Conservation (phyloP, 2,113 vertebrate species). For the Rynchops niger region DNA sequence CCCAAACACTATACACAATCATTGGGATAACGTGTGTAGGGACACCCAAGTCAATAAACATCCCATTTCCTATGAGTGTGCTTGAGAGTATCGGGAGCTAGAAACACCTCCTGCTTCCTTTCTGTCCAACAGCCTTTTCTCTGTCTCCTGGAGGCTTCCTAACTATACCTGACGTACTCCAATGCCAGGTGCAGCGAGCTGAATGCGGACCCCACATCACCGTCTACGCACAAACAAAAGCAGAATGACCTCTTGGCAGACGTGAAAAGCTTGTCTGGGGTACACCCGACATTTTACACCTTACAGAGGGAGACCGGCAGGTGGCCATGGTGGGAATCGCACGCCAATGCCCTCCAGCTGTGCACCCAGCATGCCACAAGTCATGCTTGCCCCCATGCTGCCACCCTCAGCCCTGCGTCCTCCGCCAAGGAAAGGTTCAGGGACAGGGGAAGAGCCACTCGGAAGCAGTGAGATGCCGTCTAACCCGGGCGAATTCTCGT, state of each 20-base stretch:
- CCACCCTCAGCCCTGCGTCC: rapidly evolving
- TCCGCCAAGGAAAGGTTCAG: rapidly evolving
- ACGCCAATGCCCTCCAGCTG: rapidly evolving
- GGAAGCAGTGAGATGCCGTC: rapidly evolving
- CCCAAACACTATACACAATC: rapidly evolving
- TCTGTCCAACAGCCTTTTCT: not conserved
- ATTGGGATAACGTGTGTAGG: too few species aligned
- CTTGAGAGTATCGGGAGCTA: not conserved
- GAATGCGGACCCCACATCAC: not conserved
- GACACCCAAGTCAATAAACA: not conserved
- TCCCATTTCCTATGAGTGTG: not conserved
- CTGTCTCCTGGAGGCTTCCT: not conserved
- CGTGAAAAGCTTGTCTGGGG: not conserved
- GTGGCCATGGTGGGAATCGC: rapidly evolving
- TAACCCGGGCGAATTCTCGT: rapidly evolving
- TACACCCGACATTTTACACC: not conserved
- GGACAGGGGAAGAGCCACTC: not conserved
- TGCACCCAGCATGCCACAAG: rapidly evolving
- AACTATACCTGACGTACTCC: not conserved
- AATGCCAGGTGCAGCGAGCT: not conserved
- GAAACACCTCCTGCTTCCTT: not conserved
- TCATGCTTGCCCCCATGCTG: rapidly evolving
- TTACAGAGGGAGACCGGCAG: not conserved
- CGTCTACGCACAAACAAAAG: not conserved
- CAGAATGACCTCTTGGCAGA: not conserved